These are phyloP conservation scores for Coelopa frigida DNA, from an alignment of 1,140 invertebrate species.

Conservation along the genomic window DNA sequence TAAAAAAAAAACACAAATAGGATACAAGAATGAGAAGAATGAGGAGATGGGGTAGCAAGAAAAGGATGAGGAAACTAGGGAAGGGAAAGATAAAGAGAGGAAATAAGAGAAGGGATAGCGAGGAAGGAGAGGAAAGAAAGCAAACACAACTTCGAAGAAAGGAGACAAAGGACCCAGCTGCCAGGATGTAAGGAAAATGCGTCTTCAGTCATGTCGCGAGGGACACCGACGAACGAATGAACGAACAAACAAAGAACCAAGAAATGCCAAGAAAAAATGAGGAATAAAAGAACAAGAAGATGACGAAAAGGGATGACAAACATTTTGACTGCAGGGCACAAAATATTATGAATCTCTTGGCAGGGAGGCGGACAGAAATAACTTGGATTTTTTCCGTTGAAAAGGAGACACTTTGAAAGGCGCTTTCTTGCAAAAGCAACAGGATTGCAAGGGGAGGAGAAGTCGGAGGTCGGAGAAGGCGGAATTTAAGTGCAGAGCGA, in stretches of 20 bases:
- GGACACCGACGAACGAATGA: not conserved
- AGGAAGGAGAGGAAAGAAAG: not conserved
- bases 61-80: conserved; percentile 3
- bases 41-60: conserved; percentile 2
- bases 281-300: not conserved
- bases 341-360: conserved; percentile 13
- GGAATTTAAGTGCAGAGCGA: too few relatives aligned
- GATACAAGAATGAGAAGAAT: not conserved
- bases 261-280: not conserved
- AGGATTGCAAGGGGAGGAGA: too few relatives aligned
- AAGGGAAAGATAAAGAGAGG: conserved; percentile 1
- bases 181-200: too few relatives aligned
- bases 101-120: not conserved
- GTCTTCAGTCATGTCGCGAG: too few relatives aligned
- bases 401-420: too few relatives aligned
- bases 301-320: conserved; percentile 5
- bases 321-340: conserved; percentile 12
- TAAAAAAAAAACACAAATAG: not conserved
- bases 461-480: too few relatives aligned
- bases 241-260: not conserved
- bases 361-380: not conserved
- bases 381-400: too few relatives aligned
- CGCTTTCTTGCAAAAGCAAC: too few relatives aligned
- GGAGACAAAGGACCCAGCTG: not conserved
- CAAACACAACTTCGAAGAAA: not conserved